These are phyloP conservation scores for Drosophila watanabei DNA, from an alignment of 1,140 invertebrate species.

Conservation along the genomic window DNA sequence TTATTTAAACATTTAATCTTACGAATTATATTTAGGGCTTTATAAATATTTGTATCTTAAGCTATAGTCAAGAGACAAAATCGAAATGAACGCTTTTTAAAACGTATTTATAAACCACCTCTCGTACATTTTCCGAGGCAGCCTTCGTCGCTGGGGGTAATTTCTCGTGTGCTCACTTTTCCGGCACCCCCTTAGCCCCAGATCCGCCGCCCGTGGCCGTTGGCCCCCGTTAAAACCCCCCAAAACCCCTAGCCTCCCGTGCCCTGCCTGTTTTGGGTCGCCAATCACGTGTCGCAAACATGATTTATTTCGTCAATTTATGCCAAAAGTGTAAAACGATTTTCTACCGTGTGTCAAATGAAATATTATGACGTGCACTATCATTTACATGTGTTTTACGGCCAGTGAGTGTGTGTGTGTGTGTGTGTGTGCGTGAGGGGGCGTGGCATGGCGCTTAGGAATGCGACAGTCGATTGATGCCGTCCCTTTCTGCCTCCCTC, in stretches of 20 bases:
- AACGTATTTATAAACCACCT: not conserved
- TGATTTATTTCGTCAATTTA: constrained; percentile 83
- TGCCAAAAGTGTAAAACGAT: constrained; percentile 71
- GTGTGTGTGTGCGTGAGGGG: constrained; percentile 27
- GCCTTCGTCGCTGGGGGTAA: constrained; percentile 17
- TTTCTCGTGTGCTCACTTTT: constrained; percentile 41
- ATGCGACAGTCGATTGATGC: constrained; percentile 39
- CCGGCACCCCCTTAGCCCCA: constrained; percentile 12
- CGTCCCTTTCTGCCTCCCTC: not conserved
- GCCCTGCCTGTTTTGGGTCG: constrained; percentile 23
- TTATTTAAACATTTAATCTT: no score
- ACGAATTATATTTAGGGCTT: no score
- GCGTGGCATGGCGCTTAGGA: constrained; percentile 55
- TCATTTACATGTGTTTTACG: constrained; percentile 57
- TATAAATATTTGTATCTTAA: not conserved
- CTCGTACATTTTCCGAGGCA: constrained; percentile 7
- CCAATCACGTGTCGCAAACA: constrained; percentile 72
- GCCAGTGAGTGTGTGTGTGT: constrained; percentile 12
- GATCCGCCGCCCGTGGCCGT: not conserved
- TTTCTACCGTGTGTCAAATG: constrained; percentile 70
- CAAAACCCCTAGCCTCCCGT: not conserved
- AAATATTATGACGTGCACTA: constrained; percentile 71
- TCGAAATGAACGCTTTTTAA: not conserved
- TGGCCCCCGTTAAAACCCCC: not conserved
- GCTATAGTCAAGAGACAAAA: not conserved